Percentiles rank a stretch among this genome's conserved stretches.
Conservation (phyloP, 2,797 vertebrate species). For the Staurois parvus region DNA sequence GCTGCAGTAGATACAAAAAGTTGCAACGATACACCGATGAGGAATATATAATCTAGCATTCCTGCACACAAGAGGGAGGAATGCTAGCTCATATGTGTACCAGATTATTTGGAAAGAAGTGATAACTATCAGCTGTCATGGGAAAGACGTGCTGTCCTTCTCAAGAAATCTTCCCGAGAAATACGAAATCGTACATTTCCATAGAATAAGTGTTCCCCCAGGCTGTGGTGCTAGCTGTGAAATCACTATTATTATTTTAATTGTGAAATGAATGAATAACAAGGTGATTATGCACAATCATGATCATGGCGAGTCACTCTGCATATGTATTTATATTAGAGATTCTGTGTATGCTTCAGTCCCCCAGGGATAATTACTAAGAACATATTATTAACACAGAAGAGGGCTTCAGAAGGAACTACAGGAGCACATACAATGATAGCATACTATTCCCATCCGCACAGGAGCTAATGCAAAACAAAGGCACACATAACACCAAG, state of each 20-base stretch:
- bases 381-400: constrained; percentile 14
- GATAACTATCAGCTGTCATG: too few species aligned
- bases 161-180: neutral
- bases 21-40: too few species aligned
- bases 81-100: too few species aligned
- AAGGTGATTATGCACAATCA: constrained; percentile 15
- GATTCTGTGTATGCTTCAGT: constrained; percentile 3
- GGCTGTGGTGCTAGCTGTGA: neutral
- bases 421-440: neutral
- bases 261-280: constrained; percentile 30
- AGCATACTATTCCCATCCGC: neutral
- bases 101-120: too few species aligned
- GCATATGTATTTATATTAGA: neutral
- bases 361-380: constrained; percentile 18
- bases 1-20: too few species aligned
- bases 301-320: neutral
- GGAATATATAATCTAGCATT: too few species aligned
- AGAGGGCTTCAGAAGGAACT: neutral
- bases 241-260: neutral
- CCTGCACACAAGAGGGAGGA: too few species aligned
- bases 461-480: neutral
- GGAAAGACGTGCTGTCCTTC: neutral
- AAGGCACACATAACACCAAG: constrained; percentile 9
- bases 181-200: neutral
- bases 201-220: neutral